Evolutionary conservation across 2,797 vertebrate genomes (phyloP), one percentile per base, ranked within the genome.

Genomic region (Mycteria americana): DNA sequence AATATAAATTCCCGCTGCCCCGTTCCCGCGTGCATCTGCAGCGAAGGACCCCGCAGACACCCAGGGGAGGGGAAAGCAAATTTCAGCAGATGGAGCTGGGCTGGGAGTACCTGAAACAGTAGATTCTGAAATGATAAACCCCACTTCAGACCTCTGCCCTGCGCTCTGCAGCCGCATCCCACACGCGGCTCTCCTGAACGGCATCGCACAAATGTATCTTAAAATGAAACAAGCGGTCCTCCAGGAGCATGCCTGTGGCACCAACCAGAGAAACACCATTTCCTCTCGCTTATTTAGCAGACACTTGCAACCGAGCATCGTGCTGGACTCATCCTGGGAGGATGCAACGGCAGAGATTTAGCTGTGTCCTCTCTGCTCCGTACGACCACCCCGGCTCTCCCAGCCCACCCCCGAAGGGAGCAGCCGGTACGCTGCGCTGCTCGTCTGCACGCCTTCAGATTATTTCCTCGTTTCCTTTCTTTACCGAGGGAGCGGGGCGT

Each of bases 371-470:
- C 75, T 14, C 24, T 9, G 56, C 35, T 67, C 41, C 53, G 6
- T 4, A 6, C 2, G 6, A 28, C 41, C 70, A 28, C 41, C 53
- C 3, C 72, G 24, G 43, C 73, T 14, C 43, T 59, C 46, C 73
- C 73, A 28, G 27, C 54, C 63, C 83, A 14, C 10, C 27, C n/a
- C 63, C 18, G 4, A 23, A 5, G 15, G 54, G 37, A 19, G 18
- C 54, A 39, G 56, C 37, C 2, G 3, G 48, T 6, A 30, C 9
- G 0, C 9, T 4, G 9, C 9, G 17, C 39, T 39, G 50, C 63
- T 37, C 4, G 1, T 9, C 35, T 5, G n/a, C 39, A 37, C 7
- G 1, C 33, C 39, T 28, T 14, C 13, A 2, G 1, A 6, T 46
- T 30, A 85, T 35, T 53, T 31, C 21, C 57, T 22, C 7, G 19